Percentiles rank a stretch among this genome's conserved stretches.
Evolutionary conservation across 1,140 invertebrate species (phyloP).

Genomic region (Eupristina koningsbergeri): DNA sequence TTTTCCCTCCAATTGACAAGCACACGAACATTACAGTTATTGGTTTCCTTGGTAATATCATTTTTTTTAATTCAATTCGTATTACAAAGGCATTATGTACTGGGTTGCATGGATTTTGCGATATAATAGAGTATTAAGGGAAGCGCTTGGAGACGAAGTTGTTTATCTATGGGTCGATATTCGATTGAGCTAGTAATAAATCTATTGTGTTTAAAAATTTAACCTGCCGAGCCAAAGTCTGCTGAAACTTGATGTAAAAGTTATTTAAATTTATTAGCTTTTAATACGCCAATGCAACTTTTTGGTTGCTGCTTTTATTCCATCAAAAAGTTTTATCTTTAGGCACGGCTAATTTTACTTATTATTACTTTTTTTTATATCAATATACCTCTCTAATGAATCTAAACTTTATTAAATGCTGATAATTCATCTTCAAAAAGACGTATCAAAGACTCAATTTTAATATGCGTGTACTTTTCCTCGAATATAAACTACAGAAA

Average conservation of each 20-base stretch:
- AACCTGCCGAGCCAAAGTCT: background rate
- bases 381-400: too few relatives aligned
- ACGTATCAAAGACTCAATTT: too few relatives aligned
- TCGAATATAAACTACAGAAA: too few relatives aligned
- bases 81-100: conserved; percentile 38
- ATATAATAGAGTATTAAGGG: conserved; percentile 1
- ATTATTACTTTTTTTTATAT: too few relatives aligned
- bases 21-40: conserved; percentile 13
- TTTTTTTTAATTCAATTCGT: conserved; percentile 49
- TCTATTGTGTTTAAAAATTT: conserved; percentile 16
- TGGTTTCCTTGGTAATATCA: conserved; percentile 47
- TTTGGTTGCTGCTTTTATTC: too few relatives aligned
- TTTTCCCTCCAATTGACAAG: background rate
- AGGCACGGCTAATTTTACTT: too few relatives aligned
- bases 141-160: background rate
- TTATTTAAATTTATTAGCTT: background rate
- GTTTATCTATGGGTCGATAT: conserved; percentile 16
- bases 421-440: too few relatives aligned
- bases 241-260: background rate
- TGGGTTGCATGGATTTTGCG: conserved; percentile 8
- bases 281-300: too few relatives aligned
- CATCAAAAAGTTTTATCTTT: too few relatives aligned
- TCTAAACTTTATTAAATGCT: too few relatives aligned
- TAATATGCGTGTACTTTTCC: too few relatives aligned
- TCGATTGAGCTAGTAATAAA: background rate